These are phyloP conservation scores for Synergus gifuensis DNA, from an alignment of 2,888 invertebrate genomes.

Conservation along the genomic window DNA sequence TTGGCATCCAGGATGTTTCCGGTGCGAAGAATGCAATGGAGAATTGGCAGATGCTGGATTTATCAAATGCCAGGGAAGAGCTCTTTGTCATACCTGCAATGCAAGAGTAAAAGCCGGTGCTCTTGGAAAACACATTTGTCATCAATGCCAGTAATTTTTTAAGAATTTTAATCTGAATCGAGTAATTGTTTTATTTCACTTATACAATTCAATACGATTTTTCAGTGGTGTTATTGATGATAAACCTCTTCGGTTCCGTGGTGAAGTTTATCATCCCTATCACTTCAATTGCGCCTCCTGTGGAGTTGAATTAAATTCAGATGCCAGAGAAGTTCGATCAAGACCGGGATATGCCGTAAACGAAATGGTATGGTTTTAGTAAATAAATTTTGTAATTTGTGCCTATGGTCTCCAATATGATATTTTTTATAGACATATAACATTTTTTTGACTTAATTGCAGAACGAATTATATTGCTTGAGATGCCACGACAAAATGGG, in stretches of 20 bases:
- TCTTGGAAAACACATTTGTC: slow-evolving; percentile 97
- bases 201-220: slow-evolving; percentile 48
- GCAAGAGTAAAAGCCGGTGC: slow-evolving; percentile 97
- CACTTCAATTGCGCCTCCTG: slow-evolving; percentile 98
- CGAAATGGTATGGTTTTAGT: slow-evolving; percentile 83
- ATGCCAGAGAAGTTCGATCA: slow-evolving; percentile 96
- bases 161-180: too few species aligned
- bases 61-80: slow-evolving; percentile 91
- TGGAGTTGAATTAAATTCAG: slow-evolving; percentile 94
- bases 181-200: too few species aligned
- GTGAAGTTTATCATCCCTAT: slow-evolving; percentile 99
- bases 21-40: slow-evolving; percentile 94
- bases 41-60: slow-evolving; percentile 98
- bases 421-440: slow-evolving; percentile 10
- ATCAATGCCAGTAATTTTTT: slow-evolving; percentile 93
- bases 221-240: slow-evolving; percentile 93
- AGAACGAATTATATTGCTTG: slow-evolving; percentile 97
- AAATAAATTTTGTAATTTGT: slow-evolving; percentile 8
- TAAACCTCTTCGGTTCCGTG: slow-evolving; percentile 93
- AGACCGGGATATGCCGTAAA: slow-evolving; percentile 93
- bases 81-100: slow-evolving; percentile 97
- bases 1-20: slow-evolving; percentile 99
- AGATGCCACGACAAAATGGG: slow-evolving; percentile 99
- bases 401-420: slow-evolving; percentile 19
- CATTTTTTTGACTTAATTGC: slow-evolving; percentile 60